Base-by-base conservation (phyloP, 2,113 vertebrate species). In the Chaetorhynchus papuensis region DNA sequence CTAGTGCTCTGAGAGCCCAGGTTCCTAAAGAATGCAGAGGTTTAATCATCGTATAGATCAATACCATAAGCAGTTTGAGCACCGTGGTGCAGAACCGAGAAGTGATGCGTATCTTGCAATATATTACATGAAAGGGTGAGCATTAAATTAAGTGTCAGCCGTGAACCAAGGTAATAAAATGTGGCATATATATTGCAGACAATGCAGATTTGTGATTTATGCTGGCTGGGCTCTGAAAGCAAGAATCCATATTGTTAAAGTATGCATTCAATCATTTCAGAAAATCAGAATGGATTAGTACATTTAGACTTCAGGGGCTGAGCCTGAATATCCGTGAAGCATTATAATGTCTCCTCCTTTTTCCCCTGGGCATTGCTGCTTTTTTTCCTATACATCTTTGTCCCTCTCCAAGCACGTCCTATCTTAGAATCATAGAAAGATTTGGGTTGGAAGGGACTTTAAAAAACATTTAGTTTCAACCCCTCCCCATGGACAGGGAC, bases 1-100 rank as follows among this genome's bases (percentile, higher is more conserved):
- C 97, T 97, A 95, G 93, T 95, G 97, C 87, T 97, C 60, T 9
- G 31, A 76, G 49, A 50, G n/a, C 33, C 83, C 61, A 63, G 24
- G 13, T 65, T 87, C 76, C 39, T 64, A 24, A 71, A 66, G 68
- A 93, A 59, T 37, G 59, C 15, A 12, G 56, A 49, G 30, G 5
- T 87, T 83, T 88, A 85, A 77, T 87, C 61, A 75, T 70, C 52
- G 1, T 65, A 50, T 64, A 54, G 78, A 72, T 79, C 60, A n/a
- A 92, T 87, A 88, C 41, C 33, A 30, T 16, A 50, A 60, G 76
- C 76, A 86, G 26, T 75, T 78, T 47, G 83, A 95, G 85, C n/a
- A 22, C 56, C 0, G 5, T 8, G 72, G 56, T 87, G 83, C 64
- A 89, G 90, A 92, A 45, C 69, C 0, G 2, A 57, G 57, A 89